These are phyloP conservation scores for Falco concolor DNA, from an alignment of 2,797 vertebrate genomes.

Conservation along the genomic window DNA sequence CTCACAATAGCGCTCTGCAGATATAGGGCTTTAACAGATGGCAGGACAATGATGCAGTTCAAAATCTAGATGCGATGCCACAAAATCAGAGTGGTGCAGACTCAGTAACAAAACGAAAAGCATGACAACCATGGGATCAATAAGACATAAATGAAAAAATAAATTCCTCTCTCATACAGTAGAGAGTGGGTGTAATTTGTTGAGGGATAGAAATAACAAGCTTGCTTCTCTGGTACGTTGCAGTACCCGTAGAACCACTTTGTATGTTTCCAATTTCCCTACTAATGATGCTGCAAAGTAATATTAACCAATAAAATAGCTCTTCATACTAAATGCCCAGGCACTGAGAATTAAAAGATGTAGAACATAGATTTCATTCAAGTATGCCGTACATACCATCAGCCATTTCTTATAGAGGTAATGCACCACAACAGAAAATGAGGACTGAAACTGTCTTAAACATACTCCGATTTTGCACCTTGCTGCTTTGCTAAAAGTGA, in stretches of 20 bases:
- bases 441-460: background rate
- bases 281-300: background rate
- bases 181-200: background rate
- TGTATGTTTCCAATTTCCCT: background rate
- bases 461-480: background rate
- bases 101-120: background rate
- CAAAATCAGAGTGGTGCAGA: background rate
- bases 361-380: background rate
- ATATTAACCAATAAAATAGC: background rate
- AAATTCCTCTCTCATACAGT: background rate
- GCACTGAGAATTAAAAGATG: background rate
- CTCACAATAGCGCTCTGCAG: background rate
- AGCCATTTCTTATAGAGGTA: background rate
- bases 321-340: background rate
- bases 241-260: background rate
- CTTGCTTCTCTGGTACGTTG: background rate
- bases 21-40: conserved; percentile 19
- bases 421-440: background rate
- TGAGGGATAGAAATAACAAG: background rate
- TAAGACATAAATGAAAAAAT: background rate
- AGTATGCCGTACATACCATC: background rate
- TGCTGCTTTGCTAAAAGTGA: conserved; percentile 4
- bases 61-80: background rate
- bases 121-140: background rate
- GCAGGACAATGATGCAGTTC: background rate